Evolutionary conservation across 2,888 invertebrate genomes (phyloP).

Genomic region (Fragum fragum): DNA sequence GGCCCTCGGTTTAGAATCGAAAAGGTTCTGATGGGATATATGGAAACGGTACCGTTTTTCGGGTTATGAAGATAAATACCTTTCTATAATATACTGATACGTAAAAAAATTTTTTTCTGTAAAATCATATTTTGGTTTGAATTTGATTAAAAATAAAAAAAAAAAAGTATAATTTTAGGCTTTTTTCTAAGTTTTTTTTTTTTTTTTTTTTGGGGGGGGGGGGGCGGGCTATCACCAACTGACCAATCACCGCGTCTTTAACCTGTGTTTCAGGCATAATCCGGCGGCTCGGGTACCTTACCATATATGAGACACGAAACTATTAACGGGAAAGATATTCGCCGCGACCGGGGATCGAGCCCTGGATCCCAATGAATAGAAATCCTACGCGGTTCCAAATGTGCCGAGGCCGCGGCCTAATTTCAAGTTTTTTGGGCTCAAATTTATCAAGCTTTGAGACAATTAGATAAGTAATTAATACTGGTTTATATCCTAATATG

Average conservation of each 20-base stretch:
- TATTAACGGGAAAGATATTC: too few relatives aligned
- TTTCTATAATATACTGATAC: background rate
- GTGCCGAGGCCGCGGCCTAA: too few relatives aligned
- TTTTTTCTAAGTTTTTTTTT: background rate
- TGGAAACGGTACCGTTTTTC: background rate
- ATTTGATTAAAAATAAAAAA: conserved; percentile 4
- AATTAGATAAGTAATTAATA: too few relatives aligned
- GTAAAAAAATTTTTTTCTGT: background rate
- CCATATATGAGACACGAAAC: too few relatives aligned
- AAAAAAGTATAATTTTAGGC: background rate
- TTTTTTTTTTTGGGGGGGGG: background rate
- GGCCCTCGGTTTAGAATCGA: background rate
- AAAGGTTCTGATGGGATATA: background rate
- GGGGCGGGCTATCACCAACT: background rate
- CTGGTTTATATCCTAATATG: too few relatives aligned
- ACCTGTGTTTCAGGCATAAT: background rate
- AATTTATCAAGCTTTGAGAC: too few relatives aligned
- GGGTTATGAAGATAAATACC: background rate
- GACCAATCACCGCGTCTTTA: conserved; percentile 5
- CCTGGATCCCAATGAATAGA: too few relatives aligned
- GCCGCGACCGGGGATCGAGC: too few relatives aligned
- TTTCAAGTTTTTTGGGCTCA: too few relatives aligned
- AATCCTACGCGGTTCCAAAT: too few relatives aligned
- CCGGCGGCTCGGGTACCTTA: too few relatives aligned
- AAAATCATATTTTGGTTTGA: background rate